Percentiles rank a stretch among this genome's conserved stretches.
Conservation (phyloP, 2,113 vertebrate genomes). For the Polyodon spathula region DNA sequence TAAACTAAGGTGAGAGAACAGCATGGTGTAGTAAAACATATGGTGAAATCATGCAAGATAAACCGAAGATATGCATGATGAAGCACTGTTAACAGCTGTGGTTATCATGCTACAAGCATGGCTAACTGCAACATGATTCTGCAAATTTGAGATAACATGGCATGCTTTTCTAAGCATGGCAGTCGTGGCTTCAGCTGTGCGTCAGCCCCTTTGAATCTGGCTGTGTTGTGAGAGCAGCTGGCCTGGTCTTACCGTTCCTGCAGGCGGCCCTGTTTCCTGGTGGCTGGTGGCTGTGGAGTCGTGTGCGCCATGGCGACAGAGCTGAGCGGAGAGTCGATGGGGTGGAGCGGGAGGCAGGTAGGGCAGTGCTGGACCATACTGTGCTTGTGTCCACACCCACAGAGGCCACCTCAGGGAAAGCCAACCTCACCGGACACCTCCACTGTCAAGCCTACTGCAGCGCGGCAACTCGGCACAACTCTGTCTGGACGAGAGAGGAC, state of each 20-base stretch:
- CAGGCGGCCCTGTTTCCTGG: constrained; percentile 64
- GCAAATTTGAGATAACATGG: no score
- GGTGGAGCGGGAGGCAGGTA: no score
- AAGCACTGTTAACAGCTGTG: no score
- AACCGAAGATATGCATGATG: no score
- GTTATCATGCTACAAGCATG: no score
- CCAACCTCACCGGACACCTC: constrained; percentile 12
- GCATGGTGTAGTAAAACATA: no score
- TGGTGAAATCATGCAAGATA: no score
- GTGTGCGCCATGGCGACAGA: constrained; percentile 45
- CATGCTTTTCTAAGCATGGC: no score
- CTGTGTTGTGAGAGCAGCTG: background rate
- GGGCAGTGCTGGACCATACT: constrained; percentile 52
- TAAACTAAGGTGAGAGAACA: no score
- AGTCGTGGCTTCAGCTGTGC: background rate
- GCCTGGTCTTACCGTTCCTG: constrained; percentile 69
- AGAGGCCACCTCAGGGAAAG: fast-evolving
- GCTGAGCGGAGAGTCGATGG: constrained; percentile 20
- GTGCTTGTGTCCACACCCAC: no score
- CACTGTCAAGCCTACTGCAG: background rate
- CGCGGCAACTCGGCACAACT: background rate
- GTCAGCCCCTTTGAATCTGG: background rate
- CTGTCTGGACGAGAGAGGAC: background rate
- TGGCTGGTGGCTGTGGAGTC: constrained; percentile 45
- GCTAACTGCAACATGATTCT: no score